phyloP scores from a whole-genome alignment of 1,140 invertebrate genomes.

The Pseudoatta argentina region DNA sequence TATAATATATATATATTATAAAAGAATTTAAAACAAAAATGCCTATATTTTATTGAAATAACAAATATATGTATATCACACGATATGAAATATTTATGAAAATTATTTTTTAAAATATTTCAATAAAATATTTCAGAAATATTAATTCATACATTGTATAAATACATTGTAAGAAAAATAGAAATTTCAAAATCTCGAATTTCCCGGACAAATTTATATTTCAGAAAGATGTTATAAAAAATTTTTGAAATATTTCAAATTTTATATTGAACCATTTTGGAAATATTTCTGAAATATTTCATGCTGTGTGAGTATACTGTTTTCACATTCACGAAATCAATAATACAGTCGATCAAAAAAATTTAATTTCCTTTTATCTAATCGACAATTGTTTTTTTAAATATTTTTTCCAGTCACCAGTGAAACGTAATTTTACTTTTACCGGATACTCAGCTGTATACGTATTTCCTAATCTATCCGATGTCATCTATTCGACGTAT shows the following conservation, averaged over 20 bases:
- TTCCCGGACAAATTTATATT: no score
- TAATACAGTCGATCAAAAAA: background rate
- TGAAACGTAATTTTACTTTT: background rate
- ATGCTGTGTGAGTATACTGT: background rate
- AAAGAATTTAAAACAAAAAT: background rate
- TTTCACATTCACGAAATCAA: background rate
- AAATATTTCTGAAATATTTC: no score
- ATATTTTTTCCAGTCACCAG: background rate
- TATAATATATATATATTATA: background rate
- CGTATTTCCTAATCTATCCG: no score
- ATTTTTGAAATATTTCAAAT: no score
- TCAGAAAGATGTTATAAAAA: no score
- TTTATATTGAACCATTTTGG: no score
- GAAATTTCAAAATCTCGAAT: no score
- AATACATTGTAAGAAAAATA: no score
- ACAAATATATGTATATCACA: background rate
- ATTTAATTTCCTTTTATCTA: background rate
- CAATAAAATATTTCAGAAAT: no score
- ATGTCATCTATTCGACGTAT: background rate
- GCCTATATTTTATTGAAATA: background rate
- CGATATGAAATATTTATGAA: no score
- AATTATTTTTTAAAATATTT: no score
- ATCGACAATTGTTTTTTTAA: background rate
- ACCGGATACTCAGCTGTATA: background rate
- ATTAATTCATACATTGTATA: no score